Percentiles rank a stretch among this genome's conserved stretches.
phyloP scores from a whole-genome alignment of 2,113 vertebrate species.

The Orcinus orca region DNA sequence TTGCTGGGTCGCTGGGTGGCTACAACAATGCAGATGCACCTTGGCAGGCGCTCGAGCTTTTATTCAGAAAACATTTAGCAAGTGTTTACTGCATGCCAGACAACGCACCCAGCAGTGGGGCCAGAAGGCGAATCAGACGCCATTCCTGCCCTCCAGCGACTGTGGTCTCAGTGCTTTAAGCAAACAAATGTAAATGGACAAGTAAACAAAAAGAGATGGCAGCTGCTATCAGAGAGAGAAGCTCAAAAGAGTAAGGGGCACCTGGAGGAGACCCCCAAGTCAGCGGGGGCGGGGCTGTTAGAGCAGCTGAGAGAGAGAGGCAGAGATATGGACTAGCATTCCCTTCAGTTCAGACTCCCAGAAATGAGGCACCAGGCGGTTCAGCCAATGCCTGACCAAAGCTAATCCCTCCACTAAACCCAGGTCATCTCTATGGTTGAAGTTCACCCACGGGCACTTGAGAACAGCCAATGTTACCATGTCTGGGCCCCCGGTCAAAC shows the following conservation, averaged over 20 bases:
- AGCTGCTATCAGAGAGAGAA: not conserved
- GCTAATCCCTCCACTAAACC: not conserved
- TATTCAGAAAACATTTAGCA: not conserved
- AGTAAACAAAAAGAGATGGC: not conserved
- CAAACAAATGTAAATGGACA: not conserved
- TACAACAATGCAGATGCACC: too few relatives aligned
- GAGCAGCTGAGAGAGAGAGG: not conserved
- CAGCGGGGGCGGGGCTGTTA: not conserved
- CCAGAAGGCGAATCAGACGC: not conserved
- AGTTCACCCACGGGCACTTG: not conserved
- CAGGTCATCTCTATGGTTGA: not conserved
- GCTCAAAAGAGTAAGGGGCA: not conserved
- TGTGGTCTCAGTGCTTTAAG: not conserved
- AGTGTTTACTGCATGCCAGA: not conserved
- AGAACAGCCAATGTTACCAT: not conserved
- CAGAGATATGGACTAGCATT: not conserved
- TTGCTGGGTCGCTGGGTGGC: not conserved
- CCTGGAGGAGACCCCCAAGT: not conserved
- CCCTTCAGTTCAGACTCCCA: not conserved
- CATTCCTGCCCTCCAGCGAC: not conserved
- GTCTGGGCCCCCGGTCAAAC: not conserved
- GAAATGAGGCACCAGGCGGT: not conserved
- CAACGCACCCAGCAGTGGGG: rapidly evolving
- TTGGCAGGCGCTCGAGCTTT: rapidly evolving
- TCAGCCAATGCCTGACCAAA: not conserved